These are phyloP conservation scores for Leptothorax acervorum DNA, from an alignment of 2,888 invertebrate species.

Conservation along the genomic window DNA sequence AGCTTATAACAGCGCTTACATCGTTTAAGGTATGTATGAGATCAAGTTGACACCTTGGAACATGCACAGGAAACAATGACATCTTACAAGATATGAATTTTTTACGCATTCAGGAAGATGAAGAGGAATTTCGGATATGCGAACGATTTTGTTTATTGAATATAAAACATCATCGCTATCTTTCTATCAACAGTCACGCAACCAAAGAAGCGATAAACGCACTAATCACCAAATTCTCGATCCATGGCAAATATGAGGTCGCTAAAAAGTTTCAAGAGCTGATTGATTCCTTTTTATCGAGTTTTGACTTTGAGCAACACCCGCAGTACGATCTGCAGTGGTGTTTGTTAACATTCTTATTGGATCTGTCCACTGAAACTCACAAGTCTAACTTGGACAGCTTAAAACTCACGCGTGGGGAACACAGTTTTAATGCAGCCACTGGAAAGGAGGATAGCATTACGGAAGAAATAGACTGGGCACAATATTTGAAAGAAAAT, in stretches of 20 bases:
- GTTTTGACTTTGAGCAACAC: conserved; percentile 82
- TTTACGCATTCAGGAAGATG: conserved; percentile 77
- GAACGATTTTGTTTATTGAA: conserved; percentile 85
- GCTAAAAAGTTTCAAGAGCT: conserved; percentile 85
- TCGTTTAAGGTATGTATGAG: conserved; percentile 78
- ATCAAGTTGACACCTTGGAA: not conserved
- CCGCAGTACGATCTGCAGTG: conserved; percentile 86
- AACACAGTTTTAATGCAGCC: conserved; percentile 71
- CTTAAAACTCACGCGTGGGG: conserved; percentile 71
- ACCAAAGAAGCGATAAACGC: conserved; percentile 85
- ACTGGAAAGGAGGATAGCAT: conserved; percentile 76
- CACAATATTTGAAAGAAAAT: conserved; percentile 86
- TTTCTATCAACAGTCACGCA: conserved; percentile 85
- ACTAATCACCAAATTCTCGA: conserved; percentile 85
- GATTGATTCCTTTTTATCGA: conserved; percentile 80
- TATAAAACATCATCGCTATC: conserved; percentile 85
- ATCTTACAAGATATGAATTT: not conserved
- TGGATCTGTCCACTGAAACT: conserved; percentile 84
- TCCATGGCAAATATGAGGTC: conserved; percentile 86
- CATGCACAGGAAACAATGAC: not conserved
- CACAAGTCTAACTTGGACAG: conserved; percentile 77
- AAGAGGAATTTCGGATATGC: conserved; percentile 84
- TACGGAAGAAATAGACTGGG: conserved; percentile 86
- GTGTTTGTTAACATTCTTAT: conserved; percentile 85
- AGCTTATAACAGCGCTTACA: conserved; percentile 81